These are phyloP conservation scores for Leptopilina syphax DNA, from an alignment of 2,888 invertebrate species.

Conservation along the genomic window DNA sequence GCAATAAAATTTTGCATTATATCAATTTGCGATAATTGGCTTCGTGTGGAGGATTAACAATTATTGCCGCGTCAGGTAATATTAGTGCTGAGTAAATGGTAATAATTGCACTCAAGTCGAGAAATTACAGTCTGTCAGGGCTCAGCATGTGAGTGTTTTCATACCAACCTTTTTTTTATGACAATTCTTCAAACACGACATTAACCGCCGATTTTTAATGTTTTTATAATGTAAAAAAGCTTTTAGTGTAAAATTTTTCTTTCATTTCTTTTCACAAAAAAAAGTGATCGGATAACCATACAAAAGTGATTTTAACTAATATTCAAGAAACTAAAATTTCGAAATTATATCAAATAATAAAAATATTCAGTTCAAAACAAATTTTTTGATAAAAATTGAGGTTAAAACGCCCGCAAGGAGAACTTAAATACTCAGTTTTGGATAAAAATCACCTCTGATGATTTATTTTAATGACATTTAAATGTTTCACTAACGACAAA, in stretches of 20 bases:
- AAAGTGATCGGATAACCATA: no score
- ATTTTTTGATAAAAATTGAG: no score
- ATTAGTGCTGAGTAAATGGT: constrained; percentile 39
- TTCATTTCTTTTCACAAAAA: no score
- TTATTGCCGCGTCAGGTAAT: constrained; percentile 36
- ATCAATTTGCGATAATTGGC: constrained; percentile 37
- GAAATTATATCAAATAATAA: no score
- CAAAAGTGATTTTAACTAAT: no score
- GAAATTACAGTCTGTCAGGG: constrained; percentile 22
- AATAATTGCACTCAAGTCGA: constrained; percentile 17
- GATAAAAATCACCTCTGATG: no score
- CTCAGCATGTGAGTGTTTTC: background rate
- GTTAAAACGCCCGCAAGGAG: no score
- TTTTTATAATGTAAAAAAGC: background rate
- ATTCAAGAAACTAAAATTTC: no score
- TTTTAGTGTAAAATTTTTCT: background rate
- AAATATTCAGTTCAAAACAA: no score
- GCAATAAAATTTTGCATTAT: constrained; percentile 36
- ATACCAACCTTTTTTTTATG: background rate
- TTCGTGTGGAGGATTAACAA: constrained; percentile 32
- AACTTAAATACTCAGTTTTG: no score
- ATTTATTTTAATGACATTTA: no score
- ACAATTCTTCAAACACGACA: background rate
- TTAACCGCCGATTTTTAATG: background rate
- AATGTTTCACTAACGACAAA: no score